Conservation (phyloP, 2,113 vertebrate species). For the Martes martes region DNA sequence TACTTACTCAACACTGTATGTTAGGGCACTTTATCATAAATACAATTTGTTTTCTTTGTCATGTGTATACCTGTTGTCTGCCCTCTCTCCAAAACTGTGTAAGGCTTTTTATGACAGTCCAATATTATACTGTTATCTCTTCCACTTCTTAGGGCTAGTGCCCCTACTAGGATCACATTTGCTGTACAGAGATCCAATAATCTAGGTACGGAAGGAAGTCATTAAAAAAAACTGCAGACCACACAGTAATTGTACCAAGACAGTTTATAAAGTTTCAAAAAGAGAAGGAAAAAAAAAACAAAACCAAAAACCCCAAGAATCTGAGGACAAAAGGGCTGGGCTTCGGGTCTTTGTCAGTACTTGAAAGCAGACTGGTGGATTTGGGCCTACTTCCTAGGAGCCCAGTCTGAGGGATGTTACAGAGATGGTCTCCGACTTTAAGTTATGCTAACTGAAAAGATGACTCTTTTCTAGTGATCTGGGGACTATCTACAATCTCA, state of each 20-base stretch:
- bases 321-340: background rate
- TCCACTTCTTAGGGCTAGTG: background rate
- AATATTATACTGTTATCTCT: background rate
- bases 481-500: background rate
- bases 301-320: background rate
- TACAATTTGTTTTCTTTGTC: background rate
- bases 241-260: background rate
- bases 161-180: background rate
- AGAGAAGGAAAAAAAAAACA: slow-evolving; percentile 8
- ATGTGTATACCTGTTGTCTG: background rate
- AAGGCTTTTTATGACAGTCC: background rate
- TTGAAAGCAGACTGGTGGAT: background rate
- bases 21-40: background rate
- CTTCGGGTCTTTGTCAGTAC: background rate
- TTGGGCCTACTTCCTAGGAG: background rate
- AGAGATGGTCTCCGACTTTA: background rate
- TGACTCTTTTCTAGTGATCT: background rate
- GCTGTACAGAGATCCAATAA: background rate
- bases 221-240: background rate
- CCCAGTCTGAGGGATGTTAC: background rate
- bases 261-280: background rate
- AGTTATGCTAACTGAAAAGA: background rate
- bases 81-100: background rate
- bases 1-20: background rate
- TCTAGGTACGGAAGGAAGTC: background rate